Evolutionary conservation across 2,888 invertebrate genomes (phyloP).

Genomic region (Tanaodytes sp.): DNA sequence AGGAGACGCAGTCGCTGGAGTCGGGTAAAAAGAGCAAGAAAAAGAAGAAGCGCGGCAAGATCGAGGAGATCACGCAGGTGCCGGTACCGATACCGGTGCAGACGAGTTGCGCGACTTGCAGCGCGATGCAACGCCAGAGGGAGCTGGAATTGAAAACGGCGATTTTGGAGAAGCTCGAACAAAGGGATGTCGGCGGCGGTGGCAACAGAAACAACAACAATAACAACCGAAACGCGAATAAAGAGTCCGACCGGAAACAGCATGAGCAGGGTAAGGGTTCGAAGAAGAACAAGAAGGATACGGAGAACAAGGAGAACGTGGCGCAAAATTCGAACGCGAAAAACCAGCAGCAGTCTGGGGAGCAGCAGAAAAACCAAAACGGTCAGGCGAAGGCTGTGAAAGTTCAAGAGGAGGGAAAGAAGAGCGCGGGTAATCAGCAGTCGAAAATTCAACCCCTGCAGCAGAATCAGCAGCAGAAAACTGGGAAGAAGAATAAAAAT

Average conservation of each 20-base stretch:
- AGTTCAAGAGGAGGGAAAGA: constrained; percentile 1
- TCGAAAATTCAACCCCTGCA: not conserved
- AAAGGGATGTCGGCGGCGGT: constrained; percentile 27
- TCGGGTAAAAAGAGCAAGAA: constrained; percentile 66
- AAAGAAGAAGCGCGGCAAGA: constrained; percentile 64
- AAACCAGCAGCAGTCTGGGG: constrained; percentile 51
- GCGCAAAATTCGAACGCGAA: constrained; percentile 55
- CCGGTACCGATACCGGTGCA: constrained; percentile 43
- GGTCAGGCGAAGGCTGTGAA: constrained; percentile 8
- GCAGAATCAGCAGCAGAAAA: constrained; percentile 5
- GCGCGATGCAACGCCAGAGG: constrained; percentile 47
- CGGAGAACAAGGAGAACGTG: constrained; percentile 66
- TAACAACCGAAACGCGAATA: constrained; percentile 55
- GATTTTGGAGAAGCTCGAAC: constrained; percentile 54
- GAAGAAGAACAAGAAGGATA: constrained; percentile 68
- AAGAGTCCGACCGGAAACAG: constrained; percentile 1
- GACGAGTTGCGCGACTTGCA: constrained; percentile 28
- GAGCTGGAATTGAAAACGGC: constrained; percentile 18
- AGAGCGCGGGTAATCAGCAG: constrained; percentile 1
- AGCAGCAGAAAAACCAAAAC: constrained; percentile 31
- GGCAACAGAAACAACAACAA: constrained; percentile 50
- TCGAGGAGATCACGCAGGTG: constrained; percentile 48
- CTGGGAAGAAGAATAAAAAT: constrained; percentile 46
- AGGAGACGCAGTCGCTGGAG: constrained; percentile 61
- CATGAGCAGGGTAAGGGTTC: constrained; percentile 54